phyloP scores from a whole-genome alignment of 2,888 invertebrate genomes.

The Hypomecis atomaria region DNA sequence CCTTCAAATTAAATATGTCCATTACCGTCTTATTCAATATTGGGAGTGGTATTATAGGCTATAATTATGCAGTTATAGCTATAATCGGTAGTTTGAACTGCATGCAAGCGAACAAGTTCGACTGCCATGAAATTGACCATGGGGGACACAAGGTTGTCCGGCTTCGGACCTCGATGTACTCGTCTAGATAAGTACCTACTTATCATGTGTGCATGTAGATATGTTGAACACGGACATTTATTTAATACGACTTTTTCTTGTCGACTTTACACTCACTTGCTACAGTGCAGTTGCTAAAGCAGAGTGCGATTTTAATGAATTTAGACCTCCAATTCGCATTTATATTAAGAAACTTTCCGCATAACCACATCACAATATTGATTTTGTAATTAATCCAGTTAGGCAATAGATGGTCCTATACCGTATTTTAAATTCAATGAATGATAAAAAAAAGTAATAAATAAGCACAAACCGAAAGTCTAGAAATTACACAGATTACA shows the following conservation, averaged over 20 bases:
- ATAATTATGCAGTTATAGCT: constrained; percentile 38
- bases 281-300: constrained; percentile 30
- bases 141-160: constrained; percentile 60
- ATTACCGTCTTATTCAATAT: constrained; percentile 29
- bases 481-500: too few species aligned
- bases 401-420: too few species aligned
- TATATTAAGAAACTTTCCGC: too few species aligned
- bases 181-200: neutral
- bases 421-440: too few species aligned
- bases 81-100: constrained; percentile 38
- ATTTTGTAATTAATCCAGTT: too few species aligned
- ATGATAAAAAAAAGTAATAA: too few species aligned
- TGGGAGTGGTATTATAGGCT: constrained; percentile 29
- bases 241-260: constrained; percentile 39
- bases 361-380: too few species aligned
- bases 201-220: constrained; percentile 14
- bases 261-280: constrained; percentile 36
- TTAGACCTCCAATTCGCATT: too few species aligned
- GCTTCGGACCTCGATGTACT: constrained; percentile 50
- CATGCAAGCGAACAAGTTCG: constrained; percentile 38
- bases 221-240: constrained; percentile 19
- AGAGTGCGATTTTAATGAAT: constrained; percentile 24
- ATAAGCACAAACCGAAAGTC: too few species aligned
- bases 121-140: constrained; percentile 73
- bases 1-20: constrained; percentile 37